phyloP scores from a whole-genome alignment of 2,888 invertebrate genomes.

The Xestia rhomboidea region DNA sequence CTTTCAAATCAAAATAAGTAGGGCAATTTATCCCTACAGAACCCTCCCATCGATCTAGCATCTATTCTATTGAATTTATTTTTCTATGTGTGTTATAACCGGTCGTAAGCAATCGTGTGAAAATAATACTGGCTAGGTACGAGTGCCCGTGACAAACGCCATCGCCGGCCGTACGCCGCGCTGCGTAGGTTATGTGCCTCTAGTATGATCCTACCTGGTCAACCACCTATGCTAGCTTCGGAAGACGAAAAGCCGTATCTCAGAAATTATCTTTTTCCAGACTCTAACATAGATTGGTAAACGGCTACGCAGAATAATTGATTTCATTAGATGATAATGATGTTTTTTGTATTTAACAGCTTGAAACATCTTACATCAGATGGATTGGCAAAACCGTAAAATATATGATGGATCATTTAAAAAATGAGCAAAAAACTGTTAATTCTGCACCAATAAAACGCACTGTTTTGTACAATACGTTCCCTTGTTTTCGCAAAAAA shows the following conservation, averaged over 20 bases:
- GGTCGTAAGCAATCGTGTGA: constrained; percentile 85
- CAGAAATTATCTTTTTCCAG: neutral
- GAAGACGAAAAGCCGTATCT: neutral
- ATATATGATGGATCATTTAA: neutral
- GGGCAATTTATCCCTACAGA: constrained; percentile 56
- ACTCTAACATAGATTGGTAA: neutral
- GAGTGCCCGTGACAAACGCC: constrained; percentile 63
- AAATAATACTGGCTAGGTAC: constrained; percentile 72
- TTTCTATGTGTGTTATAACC: constrained; percentile 71
- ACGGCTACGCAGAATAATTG: neutral
- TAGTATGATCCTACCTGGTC: constrained; percentile 45
- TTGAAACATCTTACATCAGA: neutral
- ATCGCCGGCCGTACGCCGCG: constrained; percentile 18
- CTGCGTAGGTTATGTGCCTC: constrained; percentile 37
- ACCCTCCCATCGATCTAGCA: constrained; percentile 58
- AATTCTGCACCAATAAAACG: neutral
- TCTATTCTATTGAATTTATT: constrained; percentile 71
- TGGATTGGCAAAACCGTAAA: neutral
- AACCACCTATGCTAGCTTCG: constrained; percentile 31
- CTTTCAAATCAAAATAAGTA: neutral
- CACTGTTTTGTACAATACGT: neutral
- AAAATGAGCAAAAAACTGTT: neutral
- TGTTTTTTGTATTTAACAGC: neutral
- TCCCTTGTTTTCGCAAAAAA: neutral
- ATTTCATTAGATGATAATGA: neutral